A percentile compares a stretch with the other conserved stretches of the same genome.
Evolutionary conservation across 2,113 vertebrate species (phyloP).

Genomic region (Sceloporus tristichus): DNA sequence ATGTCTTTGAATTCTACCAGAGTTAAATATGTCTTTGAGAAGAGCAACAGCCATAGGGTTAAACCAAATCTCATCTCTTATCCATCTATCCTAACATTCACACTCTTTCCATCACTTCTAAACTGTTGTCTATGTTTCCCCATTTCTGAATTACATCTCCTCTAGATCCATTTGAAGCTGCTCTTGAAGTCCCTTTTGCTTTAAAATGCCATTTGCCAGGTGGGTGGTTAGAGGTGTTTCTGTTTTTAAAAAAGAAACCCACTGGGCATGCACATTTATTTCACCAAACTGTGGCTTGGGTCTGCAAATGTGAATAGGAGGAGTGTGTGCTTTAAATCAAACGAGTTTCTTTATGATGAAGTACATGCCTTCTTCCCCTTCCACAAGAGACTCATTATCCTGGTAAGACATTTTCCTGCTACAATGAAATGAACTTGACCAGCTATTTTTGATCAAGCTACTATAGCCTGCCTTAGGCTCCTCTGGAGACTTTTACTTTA

Average conservation of each 20-base stretch:
- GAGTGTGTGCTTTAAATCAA: slow-evolving; percentile 21
- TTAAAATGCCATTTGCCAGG: background rate
- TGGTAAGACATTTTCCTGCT: slow-evolving; percentile 17
- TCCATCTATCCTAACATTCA: too few relatives aligned
- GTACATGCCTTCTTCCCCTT: slow-evolving; percentile 27
- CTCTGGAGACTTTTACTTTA: background rate
- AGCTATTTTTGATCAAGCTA: slow-evolving; percentile 9
- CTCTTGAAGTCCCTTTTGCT: background rate
- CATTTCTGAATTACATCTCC: background rate
- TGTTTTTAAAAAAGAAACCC: background rate
- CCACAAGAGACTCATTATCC: slow-evolving; percentile 39
- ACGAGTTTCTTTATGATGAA: slow-evolving; percentile 52
- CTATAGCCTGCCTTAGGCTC: background rate
- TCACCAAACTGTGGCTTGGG: background rate
- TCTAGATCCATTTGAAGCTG: background rate
- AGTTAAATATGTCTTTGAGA: too few relatives aligned
- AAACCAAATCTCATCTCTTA: too few relatives aligned
- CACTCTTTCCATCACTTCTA: too few relatives aligned
- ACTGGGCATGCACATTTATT: background rate
- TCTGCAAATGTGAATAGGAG: slow-evolving; percentile 32
- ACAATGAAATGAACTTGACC: slow-evolving; percentile 29
- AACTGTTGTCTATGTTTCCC: background rate
- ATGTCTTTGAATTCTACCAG: too few relatives aligned
- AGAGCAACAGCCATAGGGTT: too few relatives aligned
- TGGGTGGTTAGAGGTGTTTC: background rate